Percentiles rank a stretch among this genome's conserved stretches.
Evolutionary conservation across 2,888 invertebrate species (phyloP).

Genomic region (Philonicus albiceps): DNA sequence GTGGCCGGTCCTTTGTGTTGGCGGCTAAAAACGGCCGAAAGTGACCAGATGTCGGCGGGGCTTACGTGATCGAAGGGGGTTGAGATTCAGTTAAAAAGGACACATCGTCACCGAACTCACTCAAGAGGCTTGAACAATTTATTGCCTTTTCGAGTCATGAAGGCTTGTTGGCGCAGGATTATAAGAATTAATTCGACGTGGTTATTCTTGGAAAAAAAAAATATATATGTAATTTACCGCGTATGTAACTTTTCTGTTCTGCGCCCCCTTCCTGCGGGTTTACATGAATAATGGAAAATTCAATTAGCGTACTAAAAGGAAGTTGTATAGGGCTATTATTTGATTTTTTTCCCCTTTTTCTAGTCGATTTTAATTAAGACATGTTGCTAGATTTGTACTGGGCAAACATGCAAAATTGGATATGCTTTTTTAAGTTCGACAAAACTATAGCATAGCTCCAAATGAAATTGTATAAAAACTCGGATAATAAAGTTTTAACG

Average conservation of each 20-base stretch:
- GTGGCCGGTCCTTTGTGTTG: neutral
- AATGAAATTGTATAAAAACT: neutral
- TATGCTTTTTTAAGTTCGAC: neutral
- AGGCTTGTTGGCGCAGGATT: neutral
- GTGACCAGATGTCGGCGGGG: slow-evolving; percentile 23
- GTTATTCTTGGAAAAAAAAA: neutral
- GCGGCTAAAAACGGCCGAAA: neutral
- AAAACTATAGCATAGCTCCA: neutral
- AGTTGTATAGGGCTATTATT: neutral
- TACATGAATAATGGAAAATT: neutral
- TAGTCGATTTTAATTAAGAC: neutral
- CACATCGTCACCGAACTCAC: neutral
- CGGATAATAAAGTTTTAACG: neutral
- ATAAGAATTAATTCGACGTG: neutral
- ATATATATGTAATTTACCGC: neutral
- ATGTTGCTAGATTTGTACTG: neutral
- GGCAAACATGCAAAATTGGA: neutral
- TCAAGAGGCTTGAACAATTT: neutral
- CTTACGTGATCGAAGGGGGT: neutral
- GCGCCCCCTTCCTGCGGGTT: neutral
- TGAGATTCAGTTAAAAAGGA: neutral
- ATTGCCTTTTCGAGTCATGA: neutral
- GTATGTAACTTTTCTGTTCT: neutral
- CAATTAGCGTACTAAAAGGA: neutral
- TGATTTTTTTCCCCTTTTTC: neutral